These are phyloP conservation scores for Muscidifurax raptorellus DNA, from an alignment of 1,140 invertebrate genomes.

Conservation along the genomic window DNA sequence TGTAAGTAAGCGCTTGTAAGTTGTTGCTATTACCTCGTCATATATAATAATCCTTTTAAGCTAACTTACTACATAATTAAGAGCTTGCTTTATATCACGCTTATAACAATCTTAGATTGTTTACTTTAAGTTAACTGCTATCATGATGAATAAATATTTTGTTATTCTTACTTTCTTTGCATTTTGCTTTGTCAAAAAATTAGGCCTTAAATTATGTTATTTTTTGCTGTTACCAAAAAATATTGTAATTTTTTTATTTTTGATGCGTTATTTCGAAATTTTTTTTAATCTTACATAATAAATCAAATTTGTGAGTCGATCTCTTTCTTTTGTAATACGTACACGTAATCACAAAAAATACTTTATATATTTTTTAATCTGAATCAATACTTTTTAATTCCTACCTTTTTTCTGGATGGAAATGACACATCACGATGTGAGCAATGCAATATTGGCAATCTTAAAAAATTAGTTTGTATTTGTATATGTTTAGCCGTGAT, in stretches of 20 bases:
- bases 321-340: background rate
- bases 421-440: background rate
- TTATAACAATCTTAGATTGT: background rate
- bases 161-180: background rate
- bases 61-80: background rate
- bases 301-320: background rate
- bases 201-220: slow-evolving; percentile 23
- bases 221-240: slow-evolving; percentile 35
- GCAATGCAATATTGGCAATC: background rate
- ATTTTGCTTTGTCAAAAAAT: slow-evolving; percentile 20
- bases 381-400: slow-evolving; percentile 14
- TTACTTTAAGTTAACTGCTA: background rate
- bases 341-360: too few species aligned
- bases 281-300: slow-evolving; percentile 23
- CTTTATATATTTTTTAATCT: slow-evolving; percentile 19
- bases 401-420: slow-evolving; percentile 1
- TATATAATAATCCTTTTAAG: background rate
- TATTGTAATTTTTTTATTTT: slow-evolving; percentile 37
- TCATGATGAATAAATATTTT: background rate
- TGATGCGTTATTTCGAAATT: slow-evolving; percentile 10
- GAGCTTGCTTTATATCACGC: background rate
- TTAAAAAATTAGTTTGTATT: background rate
- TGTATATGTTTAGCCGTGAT: background rate
- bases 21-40: slow-evolving; percentile 7
- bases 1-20: background rate